Evolutionary conservation across 2,797 vertebrate genomes (phyloP).

Genomic region (Nasua narica): DNA sequence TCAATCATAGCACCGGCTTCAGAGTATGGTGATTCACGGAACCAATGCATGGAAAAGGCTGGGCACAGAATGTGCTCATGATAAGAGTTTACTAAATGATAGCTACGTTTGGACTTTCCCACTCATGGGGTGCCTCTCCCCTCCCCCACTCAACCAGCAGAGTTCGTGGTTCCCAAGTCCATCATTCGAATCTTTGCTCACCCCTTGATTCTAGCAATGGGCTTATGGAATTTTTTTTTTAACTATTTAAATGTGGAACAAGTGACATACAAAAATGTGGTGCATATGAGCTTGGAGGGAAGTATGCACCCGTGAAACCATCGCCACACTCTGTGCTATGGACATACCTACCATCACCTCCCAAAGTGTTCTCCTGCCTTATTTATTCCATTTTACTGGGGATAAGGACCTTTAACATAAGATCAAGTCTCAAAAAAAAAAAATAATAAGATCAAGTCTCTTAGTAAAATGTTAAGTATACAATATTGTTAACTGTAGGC

Average conservation of each 20-base stretch:
- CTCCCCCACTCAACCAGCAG: neutral
- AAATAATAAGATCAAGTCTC: neutral
- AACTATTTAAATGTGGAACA: neutral
- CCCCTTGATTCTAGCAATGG: neutral
- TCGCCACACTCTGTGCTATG: neutral
- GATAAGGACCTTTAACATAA: neutral
- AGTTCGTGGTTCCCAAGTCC: too few relatives aligned
- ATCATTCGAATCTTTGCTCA: neutral
- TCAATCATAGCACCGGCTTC: neutral
- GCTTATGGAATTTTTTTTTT: neutral
- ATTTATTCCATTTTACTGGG: neutral
- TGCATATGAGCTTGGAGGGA: neutral
- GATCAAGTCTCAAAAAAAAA: neutral
- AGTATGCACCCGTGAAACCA: neutral
- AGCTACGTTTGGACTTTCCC: neutral
- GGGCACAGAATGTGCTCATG: fast-evolving
- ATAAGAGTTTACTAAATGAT: neutral
- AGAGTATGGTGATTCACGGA: neutral
- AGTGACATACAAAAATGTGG: neutral
- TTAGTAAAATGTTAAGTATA: neutral
- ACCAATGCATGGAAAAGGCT: neutral
- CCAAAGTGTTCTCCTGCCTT: neutral
- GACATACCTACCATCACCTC: neutral
- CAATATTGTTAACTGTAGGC: neutral
- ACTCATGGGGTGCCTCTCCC: neutral